A percentile compares a stretch with the other conserved stretches of the same genome.
Conservation (phyloP, 1,140 invertebrate species). For the Dysdera silvatica region DNA sequence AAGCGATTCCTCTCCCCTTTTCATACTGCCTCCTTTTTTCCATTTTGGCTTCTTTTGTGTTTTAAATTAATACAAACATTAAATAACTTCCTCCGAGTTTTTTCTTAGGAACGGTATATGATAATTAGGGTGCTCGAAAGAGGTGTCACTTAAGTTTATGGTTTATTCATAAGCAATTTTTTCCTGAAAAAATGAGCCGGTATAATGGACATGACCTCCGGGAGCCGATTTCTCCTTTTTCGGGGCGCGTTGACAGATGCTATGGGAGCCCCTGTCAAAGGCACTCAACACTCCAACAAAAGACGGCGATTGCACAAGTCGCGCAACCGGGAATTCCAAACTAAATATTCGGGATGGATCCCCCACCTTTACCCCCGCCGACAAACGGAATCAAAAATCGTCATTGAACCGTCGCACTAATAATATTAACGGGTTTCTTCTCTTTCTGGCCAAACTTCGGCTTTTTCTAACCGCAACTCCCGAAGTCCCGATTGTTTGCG, state of each 20-base stretch:
- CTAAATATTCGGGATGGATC: too few species aligned
- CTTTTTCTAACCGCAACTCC: conserved; percentile 5
- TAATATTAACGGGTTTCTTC: conserved; percentile 27
- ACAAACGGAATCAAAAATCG: conserved; percentile 31
- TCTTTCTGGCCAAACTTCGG: background rate
- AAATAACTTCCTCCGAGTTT: conserved; percentile 25
- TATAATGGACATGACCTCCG: conserved; percentile 21
- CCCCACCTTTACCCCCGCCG: conserved; percentile 10
- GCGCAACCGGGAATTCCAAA: conserved; percentile 11
- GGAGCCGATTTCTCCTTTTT: conserved; percentile 11
- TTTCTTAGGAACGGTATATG: conserved; percentile 22
- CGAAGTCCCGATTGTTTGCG: conserved; percentile 18
- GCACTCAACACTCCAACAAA: conserved; percentile 26
- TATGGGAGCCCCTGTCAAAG: conserved; percentile 21
- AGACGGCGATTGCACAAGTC: conserved; percentile 17
- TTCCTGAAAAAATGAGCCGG: conserved; percentile 17
- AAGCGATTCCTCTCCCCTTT: conserved; percentile 15
- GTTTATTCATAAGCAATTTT: conserved; percentile 20
- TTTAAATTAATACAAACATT: conserved; percentile 31
- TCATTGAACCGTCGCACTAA: conserved; percentile 25
- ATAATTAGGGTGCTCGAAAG: conserved; percentile 25
- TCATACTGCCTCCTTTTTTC: background rate
- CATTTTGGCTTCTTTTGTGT: conserved; percentile 24
- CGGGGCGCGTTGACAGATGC: conserved; percentile 23
- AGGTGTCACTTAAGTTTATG: conserved; percentile 17